These are phyloP conservation scores for Notarius quadriscutis DNA, from an alignment of 2,113 vertebrate species.

Conservation along the genomic window DNA sequence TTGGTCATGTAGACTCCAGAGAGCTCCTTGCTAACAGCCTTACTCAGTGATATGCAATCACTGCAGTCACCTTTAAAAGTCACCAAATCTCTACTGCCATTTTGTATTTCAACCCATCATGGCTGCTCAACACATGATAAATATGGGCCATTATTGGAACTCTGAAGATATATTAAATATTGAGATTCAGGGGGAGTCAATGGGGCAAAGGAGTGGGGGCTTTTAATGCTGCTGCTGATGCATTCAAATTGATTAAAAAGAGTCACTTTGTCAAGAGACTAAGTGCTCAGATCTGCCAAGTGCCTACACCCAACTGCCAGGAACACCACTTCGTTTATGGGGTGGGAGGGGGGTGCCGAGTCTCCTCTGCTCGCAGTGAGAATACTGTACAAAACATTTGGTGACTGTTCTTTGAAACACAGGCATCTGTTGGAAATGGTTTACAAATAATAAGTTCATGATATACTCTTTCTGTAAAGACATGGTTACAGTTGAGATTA, in stretches of 20 bases:
- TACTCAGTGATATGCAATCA: slow-evolving; percentile 31
- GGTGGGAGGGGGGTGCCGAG: neutral
- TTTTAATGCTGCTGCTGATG: slow-evolving; percentile 33
- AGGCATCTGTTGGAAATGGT: slow-evolving; percentile 2
- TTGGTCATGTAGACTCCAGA: slow-evolving; percentile 36
- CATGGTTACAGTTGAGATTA: neutral
- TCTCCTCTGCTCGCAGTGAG: neutral
- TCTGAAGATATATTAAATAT: slow-evolving; percentile 52
- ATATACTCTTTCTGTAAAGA: neutral
- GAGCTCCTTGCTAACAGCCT: slow-evolving; percentile 40
- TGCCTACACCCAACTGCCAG: slow-evolving; percentile 19
- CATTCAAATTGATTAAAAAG: slow-evolving; percentile 45
- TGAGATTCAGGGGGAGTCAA: slow-evolving; percentile 51
- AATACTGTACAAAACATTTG: neutral
- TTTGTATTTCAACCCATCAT: slow-evolving; percentile 63
- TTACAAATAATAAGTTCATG: neutral
- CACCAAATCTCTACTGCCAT: slow-evolving; percentile 45
- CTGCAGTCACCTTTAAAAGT: slow-evolving; percentile 50
- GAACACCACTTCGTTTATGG: slow-evolving; percentile 7
- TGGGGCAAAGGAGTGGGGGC: slow-evolving; percentile 14
- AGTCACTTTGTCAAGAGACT: slow-evolving; percentile 38
- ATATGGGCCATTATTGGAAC: slow-evolving; percentile 58
- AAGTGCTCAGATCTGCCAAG: slow-evolving; percentile 41
- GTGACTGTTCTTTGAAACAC: slow-evolving; percentile 13
- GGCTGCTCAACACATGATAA: slow-evolving; percentile 60